Evolutionary conservation across 2,113 vertebrate genomes (phyloP).

Genomic region (Platysteira castanea): DNA sequence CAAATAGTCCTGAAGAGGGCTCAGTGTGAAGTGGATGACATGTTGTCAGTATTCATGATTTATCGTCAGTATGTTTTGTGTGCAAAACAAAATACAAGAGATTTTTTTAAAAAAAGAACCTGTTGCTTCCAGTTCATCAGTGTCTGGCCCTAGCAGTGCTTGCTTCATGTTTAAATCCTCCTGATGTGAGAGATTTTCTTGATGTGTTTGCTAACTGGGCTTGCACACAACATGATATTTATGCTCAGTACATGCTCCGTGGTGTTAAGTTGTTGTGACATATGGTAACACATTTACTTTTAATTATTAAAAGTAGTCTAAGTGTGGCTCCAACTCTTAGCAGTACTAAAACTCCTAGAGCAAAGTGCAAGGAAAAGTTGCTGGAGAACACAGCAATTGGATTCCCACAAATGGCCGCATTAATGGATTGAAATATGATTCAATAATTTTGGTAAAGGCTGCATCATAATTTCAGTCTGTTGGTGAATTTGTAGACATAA

Average conservation of each 20-base stretch:
- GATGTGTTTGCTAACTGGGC: neutral
- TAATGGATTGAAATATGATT: neutral
- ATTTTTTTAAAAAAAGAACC: neutral
- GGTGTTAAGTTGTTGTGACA: neutral
- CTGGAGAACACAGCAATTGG: neutral
- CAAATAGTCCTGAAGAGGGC: neutral
- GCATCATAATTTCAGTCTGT: neutral
- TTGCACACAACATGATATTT: neutral
- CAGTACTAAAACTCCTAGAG: neutral
- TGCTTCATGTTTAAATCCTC: neutral
- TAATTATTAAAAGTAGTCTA: neutral
- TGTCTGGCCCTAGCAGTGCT: neutral
- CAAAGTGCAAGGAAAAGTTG: neutral
- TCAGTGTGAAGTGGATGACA: neutral
- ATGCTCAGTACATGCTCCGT: neutral
- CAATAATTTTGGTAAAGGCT: neutral
- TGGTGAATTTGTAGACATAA: neutral
- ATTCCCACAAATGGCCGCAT: neutral
- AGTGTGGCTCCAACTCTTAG: neutral
- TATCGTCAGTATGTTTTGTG: neutral
- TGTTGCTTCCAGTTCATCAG: neutral
- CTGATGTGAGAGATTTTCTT: neutral
- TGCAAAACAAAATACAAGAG: neutral
- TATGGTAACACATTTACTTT: neutral
- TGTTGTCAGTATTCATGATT: neutral